Base-by-base conservation (phyloP, 2,888 invertebrate species). In the Unio delphinus region DNA sequence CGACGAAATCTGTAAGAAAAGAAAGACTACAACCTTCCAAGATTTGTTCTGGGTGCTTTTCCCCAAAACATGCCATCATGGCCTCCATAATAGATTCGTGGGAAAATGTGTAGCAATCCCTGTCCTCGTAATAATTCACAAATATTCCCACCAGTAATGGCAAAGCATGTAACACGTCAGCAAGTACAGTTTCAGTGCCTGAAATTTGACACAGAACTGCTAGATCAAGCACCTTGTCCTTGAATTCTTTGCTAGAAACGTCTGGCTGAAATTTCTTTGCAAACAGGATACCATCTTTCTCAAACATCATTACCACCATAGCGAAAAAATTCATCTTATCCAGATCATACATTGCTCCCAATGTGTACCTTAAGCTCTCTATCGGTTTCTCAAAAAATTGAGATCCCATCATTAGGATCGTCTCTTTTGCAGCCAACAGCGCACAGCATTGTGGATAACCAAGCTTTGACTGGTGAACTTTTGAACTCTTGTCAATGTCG, bases 71-170 rank as follows among this genome's bases (percentile, higher is more conserved):
- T 7, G 77, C 72, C 75, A 75, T 77, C 60, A 77, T 68, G 23
- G 77, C 74, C 55, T 77, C 77, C 70, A 73, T 77, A 11, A 77
- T 65, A 55, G 75, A 75, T 57, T 77, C 77, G 34, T 77, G 77
- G 7, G 77, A 69, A 55, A 77, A 77, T 23, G 77, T 77, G 61
- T 69, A 77, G 57, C 77, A 77, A 20, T 77, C 65, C 28, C 73
- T 57, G 61, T 77, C 75, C 23, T 73, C 69, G 54, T 77, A 77
- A 65, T 66, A 75, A 26, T 65, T 73, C 17, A 75, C 70, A 56
- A 71, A 72, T 15, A 69, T 57, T 11, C 58, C 54, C 18, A 71
- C 34, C 62, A 67, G 65, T n/a, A 63, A 67, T 23, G 73, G 60
- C 57, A 77, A 63, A 20, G 71, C 77, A 0, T 68, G 55, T 1